Base-by-base conservation (phyloP, 2,797 vertebrate genomes). In the Artibeus lituratus region DNA sequence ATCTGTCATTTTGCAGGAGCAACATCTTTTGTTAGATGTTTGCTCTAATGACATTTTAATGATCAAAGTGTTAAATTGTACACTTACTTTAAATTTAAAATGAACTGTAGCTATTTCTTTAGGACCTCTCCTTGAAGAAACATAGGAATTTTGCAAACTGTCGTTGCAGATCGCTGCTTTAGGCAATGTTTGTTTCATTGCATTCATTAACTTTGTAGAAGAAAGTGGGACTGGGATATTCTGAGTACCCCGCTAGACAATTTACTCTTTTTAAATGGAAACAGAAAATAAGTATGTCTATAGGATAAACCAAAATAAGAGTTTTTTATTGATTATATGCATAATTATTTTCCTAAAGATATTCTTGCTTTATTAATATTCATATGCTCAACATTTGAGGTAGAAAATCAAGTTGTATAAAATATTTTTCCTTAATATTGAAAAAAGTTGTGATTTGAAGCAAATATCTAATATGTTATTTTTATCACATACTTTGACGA, bases 81-180 rank as follows among this genome's bases (percentile, higher is more conserved):
- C 2, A 74, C 18, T 62, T 87, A n/a, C 5, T 89, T 95, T 90
- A 90, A 57, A 69, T 97, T 94, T 57, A 87, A 85, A 84, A 77
- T 86, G 51, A 73, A 88, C 37, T 47, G 0, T 44, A 90, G 57
- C 32, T 59, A 65, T 39, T 82, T 86, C 7, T 93, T 87, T 88
- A 80, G 49, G 22, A 18, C n/a, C 49, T 5, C 32, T 70, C 15
- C 44, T 90, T 94, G 57, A 77, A 57, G 91, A 94, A 96, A 53
- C 5, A 44, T 26, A 62, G 67, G 16, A 70, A 0, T n/a, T 32
- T 70, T 93, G 10, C 2, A 69, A 92, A 94, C 87, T 21, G 15
- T 76, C 2, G 5, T 37, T 81, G 10, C 2, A 69, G 47, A 92
- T 94, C 37, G 84, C 3, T 49, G 29, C 37, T 86, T 76, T 74